Percentiles rank a stretch among this genome's conserved stretches.
phyloP scores from a whole-genome alignment of 2,113 vertebrate genomes.

The Megalops atlanticus region DNA sequence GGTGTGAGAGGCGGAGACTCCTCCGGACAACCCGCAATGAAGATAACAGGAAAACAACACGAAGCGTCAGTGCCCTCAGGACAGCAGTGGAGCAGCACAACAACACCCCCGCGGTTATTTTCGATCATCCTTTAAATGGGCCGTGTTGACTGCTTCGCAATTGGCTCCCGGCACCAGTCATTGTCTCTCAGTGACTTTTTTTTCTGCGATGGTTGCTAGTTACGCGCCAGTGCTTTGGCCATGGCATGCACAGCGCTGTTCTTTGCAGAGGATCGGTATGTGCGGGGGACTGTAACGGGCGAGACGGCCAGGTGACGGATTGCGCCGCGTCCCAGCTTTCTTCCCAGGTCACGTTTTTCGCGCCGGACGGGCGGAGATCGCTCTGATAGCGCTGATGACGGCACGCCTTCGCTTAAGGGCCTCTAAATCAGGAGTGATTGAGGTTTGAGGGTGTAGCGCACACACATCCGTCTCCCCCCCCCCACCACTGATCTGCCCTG shows the following conservation, averaged over 20 bases:
- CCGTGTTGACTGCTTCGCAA: no score
- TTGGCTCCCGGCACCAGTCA: no score
- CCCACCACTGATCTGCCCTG: background rate
- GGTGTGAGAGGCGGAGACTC: background rate
- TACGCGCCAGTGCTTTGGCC: no score
- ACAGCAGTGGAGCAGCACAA: background rate
- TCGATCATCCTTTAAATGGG: no score
- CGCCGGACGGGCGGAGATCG: background rate
- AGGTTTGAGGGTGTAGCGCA: background rate
- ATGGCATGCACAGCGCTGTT: no score
- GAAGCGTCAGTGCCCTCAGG: background rate
- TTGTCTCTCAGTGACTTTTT: no score
- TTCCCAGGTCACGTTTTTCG: background rate
- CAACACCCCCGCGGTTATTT: background rate
- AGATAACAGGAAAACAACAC: background rate
- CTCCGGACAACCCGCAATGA: background rate
- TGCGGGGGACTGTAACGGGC: background rate
- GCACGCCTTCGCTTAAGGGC: background rate
- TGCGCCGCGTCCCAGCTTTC: background rate
- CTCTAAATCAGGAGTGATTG: slow-evolving; percentile 15
- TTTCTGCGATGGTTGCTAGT: no score
- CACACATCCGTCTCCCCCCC: background rate
- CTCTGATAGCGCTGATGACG: background rate
- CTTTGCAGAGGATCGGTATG: background rate
- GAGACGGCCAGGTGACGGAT: background rate